Evolutionary conservation across 2,113 vertebrate genomes (phyloP).

Genomic region (Sceloporus tristichus): DNA sequence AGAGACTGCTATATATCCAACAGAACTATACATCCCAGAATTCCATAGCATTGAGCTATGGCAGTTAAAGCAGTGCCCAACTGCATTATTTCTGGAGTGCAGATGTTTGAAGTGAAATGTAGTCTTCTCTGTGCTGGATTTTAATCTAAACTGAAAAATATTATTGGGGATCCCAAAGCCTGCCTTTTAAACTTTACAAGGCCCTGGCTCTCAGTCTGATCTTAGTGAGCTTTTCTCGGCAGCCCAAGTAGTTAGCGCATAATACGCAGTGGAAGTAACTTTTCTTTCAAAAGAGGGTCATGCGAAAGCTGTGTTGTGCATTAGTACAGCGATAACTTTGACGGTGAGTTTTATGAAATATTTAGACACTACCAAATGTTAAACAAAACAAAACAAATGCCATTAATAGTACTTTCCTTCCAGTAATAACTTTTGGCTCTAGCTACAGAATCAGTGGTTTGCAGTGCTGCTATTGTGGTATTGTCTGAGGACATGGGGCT

Average conservation of each 20-base stretch:
- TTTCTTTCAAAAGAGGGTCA: background rate
- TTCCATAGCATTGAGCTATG: no score
- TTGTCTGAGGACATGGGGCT: background rate
- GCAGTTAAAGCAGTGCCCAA: no score
- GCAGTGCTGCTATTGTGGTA: background rate
- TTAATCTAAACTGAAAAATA: background rate
- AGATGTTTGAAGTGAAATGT: background rate
- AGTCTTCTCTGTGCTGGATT: background rate
- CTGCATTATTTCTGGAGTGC: no score
- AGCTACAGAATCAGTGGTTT: background rate
- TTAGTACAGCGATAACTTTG: background rate
- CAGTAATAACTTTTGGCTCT: background rate
- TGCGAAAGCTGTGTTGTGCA: background rate
- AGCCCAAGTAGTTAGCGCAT: no score
- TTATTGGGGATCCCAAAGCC: background rate
- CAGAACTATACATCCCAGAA: no score
- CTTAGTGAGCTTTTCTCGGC: background rate
- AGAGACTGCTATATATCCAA: no score
- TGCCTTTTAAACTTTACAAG: background rate
- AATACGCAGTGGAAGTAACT: background rate
- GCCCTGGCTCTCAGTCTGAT: background rate
- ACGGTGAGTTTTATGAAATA: background rate
- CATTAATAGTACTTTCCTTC: background rate
- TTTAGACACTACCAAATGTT: background rate
- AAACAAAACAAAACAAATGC: constrained; percentile 8